A percentile compares a stretch with the other conserved stretches of the same genome.
Conservation (phyloP, 2,888 invertebrate species). For the Melanostoma mellinum region DNA sequence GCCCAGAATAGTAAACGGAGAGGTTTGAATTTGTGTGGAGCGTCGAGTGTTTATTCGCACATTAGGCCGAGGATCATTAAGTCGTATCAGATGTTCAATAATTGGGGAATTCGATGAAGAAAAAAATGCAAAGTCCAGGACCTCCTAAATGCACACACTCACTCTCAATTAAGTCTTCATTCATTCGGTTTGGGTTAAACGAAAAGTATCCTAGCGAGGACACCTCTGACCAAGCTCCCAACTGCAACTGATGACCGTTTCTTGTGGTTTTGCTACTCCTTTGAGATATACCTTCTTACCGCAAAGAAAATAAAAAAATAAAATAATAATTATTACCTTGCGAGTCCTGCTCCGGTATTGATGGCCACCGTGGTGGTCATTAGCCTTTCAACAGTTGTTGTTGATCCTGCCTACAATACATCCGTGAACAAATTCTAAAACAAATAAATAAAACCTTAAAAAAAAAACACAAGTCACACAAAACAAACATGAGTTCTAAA, state of each 20-base stretch:
- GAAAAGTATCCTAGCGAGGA: constrained; percentile 44
- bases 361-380: constrained; percentile 60
- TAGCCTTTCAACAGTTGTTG: constrained; percentile 72
- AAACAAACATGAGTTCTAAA: constrained; percentile 45
- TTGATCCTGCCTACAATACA: constrained; percentile 40
- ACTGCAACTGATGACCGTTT: constrained; percentile 39
- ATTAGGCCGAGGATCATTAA: constrained; percentile 57
- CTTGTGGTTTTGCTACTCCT: constrained; percentile 55
- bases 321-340: constrained; percentile 57
- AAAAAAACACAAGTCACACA: constrained; percentile 21
- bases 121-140: constrained; percentile 5
- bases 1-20: neutral
- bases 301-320: constrained; percentile 16
- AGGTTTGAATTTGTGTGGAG: neutral
- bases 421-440: constrained; percentile 62
- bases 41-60: constrained; percentile 13
- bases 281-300: constrained; percentile 45
- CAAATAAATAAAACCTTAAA: constrained; percentile 45
- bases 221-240: constrained; percentile 27
- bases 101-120: constrained; percentile 32
- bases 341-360: constrained; percentile 42
- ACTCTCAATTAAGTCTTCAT: constrained; percentile 33
- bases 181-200: constrained; percentile 35
- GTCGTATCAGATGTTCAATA: constrained; percentile 69
- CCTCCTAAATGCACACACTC: constrained; percentile 17